Conservation (phyloP, 2,113 vertebrate genomes). For the Glaucidium brasilianum region DNA sequence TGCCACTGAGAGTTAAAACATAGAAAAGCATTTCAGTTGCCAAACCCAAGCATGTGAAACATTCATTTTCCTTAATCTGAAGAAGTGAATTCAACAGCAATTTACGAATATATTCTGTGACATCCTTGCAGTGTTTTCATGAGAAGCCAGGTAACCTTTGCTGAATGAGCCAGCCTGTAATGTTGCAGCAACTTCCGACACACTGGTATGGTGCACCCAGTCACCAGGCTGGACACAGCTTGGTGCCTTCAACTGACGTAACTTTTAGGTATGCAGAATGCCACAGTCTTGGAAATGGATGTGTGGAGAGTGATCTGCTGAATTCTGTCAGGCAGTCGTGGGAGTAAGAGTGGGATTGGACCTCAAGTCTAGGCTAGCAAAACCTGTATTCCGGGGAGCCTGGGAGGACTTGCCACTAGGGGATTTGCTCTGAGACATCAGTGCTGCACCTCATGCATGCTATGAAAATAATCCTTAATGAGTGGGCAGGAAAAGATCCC, state of each 20-base stretch:
- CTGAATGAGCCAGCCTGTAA: not conserved
- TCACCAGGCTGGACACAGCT: not conserved
- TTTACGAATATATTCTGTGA: not conserved
- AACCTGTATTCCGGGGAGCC: not conserved
- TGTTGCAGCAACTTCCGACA: not conserved
- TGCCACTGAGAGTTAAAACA: not conserved
- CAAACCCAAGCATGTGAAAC: not conserved
- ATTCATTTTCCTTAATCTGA: not conserved
- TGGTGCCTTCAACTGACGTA: accelerated
- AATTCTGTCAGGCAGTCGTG: not conserved
- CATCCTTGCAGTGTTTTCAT: not conserved
- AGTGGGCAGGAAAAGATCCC: not conserved
- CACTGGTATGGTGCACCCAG: not conserved
- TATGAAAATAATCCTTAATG: not conserved
- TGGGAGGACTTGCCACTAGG: not conserved
- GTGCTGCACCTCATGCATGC: not conserved
- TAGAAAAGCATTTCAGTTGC: not conserved
- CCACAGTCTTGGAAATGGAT: not conserved
- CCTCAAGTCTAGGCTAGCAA: not conserved
- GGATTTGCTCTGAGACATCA: not conserved
- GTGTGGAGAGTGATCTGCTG: not conserved
- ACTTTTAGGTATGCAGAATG: not conserved
- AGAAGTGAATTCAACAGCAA: not conserved
- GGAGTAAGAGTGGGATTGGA: not conserved
- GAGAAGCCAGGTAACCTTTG: not conserved